Evolutionary conservation across 2,113 vertebrate genomes (phyloP).

Genomic region (Salminus brasiliensis): DNA sequence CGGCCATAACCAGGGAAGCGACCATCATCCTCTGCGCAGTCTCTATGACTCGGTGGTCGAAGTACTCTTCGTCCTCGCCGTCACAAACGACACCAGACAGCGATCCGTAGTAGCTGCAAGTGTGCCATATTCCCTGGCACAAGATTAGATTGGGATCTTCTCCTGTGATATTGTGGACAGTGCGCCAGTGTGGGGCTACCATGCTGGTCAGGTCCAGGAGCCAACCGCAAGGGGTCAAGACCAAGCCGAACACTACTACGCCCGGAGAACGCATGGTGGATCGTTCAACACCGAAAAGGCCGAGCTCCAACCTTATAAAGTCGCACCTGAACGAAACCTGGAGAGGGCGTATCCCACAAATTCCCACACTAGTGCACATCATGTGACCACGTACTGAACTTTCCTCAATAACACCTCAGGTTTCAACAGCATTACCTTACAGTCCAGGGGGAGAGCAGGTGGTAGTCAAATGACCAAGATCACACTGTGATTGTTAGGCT

Average conservation of each 20-base stretch:
- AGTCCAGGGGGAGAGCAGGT: background rate
- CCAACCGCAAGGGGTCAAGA: constrained; percentile 86
- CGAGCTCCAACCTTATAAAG: background rate
- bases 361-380: background rate
- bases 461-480: background rate
- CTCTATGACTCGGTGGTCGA: constrained; percentile 69
- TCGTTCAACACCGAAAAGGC: background rate
- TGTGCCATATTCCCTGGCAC: constrained; percentile 89
- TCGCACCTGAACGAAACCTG: background rate
- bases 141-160: constrained; percentile 56
- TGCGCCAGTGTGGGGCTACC: constrained; percentile 85
- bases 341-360: background rate
- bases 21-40: constrained; percentile 82
- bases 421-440: background rate
- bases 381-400: background rate
- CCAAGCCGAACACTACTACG: constrained; percentile 87
- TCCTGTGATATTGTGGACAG: constrained; percentile 62
- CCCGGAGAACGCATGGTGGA: constrained; percentile 75
- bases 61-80: constrained; percentile 70
- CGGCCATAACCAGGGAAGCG: constrained; percentile 75
- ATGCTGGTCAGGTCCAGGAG: constrained; percentile 82
- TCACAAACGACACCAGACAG: constrained; percentile 60
- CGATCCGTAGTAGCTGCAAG: constrained; percentile 72
- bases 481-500: background rate
- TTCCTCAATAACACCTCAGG: background rate